Percentiles rank a stretch among this genome's conserved stretches.
Evolutionary conservation across 2,888 invertebrate species (phyloP).

Genomic region (Ramazzottius varieornatus): DNA sequence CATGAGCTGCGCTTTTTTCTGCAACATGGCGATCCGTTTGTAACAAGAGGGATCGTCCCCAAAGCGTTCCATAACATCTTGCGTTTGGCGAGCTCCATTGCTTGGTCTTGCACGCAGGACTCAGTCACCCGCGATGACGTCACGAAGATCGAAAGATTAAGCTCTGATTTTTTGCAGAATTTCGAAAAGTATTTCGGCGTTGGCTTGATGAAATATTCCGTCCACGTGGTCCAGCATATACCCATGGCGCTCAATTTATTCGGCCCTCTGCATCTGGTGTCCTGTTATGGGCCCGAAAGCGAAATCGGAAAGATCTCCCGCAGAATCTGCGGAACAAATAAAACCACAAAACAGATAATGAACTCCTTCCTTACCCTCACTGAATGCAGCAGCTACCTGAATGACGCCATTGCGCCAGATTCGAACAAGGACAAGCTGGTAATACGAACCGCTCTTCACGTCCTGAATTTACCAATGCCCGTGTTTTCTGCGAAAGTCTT

Average conservation of each 20-base stretch:
- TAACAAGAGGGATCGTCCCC: not conserved
- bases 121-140: not conserved
- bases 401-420: not conserved
- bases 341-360: not conserved
- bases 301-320: not conserved
- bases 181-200: no score
- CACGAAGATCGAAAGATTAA: no score
- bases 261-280: not conserved
- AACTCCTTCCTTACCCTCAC: not conserved
- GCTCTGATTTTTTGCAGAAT: no score
- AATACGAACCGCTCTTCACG: not conserved
- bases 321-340: not conserved
- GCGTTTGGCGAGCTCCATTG: not conserved
- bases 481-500: not conserved
- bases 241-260: not conserved
- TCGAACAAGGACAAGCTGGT: not conserved
- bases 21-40: not conserved
- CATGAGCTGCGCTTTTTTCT: not conserved
- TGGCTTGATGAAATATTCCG: not conserved
- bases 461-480: not conserved
- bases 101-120: not conserved
- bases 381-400: not conserved
- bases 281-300: not conserved
- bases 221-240: not conserved
- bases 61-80: not conserved